Evolutionary conservation across 2,888 invertebrate species (phyloP), one percentile per base, ranked within the genome.

Genomic region (Eupithecia dodoneata): DNA sequence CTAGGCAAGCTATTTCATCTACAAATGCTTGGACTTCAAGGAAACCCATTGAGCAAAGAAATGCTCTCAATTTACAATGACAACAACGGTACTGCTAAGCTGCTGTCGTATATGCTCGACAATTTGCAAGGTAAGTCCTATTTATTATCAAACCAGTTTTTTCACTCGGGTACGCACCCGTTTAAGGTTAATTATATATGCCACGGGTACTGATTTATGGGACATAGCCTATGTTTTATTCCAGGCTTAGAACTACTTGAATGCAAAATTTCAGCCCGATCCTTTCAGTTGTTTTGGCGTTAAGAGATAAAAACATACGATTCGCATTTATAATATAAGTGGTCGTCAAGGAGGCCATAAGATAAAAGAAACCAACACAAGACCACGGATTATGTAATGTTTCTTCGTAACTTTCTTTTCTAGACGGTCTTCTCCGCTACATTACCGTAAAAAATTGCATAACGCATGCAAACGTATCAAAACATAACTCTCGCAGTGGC

Each of bases 1-100:
- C 96, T 99, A 86, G 99, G 99, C 85, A 99, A 99, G 95, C 96
- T 99, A 86, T 99, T 99, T 95, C 98, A 99, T 95, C 96, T 99
- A 82, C 98, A 99, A 93, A 97, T 98, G 88, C 96, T 99, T 84
- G 99, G 99, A 89, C 96, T 98, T 85, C 97, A 98, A 89, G 99
- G 99, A 44, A 99, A 99, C 96, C 99, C 99, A 65, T 96, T 99
- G 82, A 97, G 97, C 88, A 98, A 98, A 92, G 99, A 99, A 91
- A 97, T 99, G 93, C 96, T 98, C 93, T 96, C 97, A 81, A 96
- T 99, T 83, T 99, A 99, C 95, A 98, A 97, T 91, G 99, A 99
- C 94, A 97, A 97, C 86, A 98, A 99, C 92, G 99, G 99, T 74
- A 99, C 99, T 70, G 97, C 97, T 88, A 99, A 99, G 96, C 97